These are phyloP conservation scores for Polydrusus pterygomalis DNA, from an alignment of 2,888 invertebrate species.

Conservation along the genomic window DNA sequence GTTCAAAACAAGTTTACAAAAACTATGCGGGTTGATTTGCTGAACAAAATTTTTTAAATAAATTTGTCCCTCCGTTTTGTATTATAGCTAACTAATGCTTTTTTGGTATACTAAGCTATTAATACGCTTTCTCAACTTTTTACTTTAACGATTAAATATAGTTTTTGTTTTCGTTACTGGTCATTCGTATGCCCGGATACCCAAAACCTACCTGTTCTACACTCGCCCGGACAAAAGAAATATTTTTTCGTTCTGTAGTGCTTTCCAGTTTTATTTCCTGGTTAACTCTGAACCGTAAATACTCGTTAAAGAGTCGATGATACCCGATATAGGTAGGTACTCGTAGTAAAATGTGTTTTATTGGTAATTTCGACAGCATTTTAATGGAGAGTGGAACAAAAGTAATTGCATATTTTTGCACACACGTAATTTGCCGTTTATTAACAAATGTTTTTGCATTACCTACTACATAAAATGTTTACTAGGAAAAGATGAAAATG, in stretches of 20 bases:
- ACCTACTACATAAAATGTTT: neutral
- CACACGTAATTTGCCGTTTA: constrained; percentile 1
- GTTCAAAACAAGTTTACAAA: no score
- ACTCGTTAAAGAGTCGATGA: constrained; percentile 16
- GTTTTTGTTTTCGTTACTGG: no score
- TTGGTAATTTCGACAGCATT: constrained; percentile 16
- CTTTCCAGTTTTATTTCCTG: constrained; percentile 12
- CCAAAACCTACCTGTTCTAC: no score
- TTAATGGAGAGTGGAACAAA: constrained; percentile 9
- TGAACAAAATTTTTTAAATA: no score
- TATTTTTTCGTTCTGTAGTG: neutral
- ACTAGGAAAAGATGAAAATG: neutral
- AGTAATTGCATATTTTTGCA: constrained; percentile 14
- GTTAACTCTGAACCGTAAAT: neutral
- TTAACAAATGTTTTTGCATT: constrained; percentile 3
- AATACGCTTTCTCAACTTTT: no score
- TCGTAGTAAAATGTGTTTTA: constrained; percentile 16
- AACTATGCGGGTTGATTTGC: no score
- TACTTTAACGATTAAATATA: no score
- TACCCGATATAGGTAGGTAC: constrained; percentile 17
- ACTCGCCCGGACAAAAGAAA: neutral
- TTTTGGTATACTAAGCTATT: no score
- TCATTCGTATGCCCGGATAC: no score
- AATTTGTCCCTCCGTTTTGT: no score
- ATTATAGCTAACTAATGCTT: no score